phyloP scores from a whole-genome alignment of 2,888 invertebrate species.

The Andrena dorsata region DNA sequence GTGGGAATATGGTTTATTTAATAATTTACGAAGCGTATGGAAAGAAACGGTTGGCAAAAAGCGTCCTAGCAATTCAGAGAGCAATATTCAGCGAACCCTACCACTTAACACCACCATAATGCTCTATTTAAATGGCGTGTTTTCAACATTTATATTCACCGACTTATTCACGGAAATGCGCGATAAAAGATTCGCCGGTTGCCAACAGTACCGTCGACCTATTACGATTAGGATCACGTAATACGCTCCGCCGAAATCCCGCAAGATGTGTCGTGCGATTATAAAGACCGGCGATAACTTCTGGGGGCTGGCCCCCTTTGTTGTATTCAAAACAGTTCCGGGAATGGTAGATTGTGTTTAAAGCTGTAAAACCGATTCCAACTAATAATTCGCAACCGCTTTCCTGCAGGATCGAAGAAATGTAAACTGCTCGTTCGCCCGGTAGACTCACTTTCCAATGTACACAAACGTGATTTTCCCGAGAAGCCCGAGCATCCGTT shows the following conservation, averaged over 20 bases:
- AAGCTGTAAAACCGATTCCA: constrained; percentile 21
- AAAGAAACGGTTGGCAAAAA: too few relatives aligned
- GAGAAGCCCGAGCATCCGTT: constrained; percentile 1
- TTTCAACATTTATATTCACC: constrained; percentile 3
- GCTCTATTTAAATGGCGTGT: not conserved
- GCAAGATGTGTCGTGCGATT: constrained; percentile 5
- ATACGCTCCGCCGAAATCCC: constrained; percentile 15
- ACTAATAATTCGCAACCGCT: not conserved
- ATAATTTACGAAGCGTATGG: too few relatives aligned
- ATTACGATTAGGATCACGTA: constrained; percentile 43
- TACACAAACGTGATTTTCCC: not conserved
- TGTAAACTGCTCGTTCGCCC: not conserved
- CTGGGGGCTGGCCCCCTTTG: not conserved
- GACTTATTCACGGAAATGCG: not conserved
- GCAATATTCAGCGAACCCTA: not conserved
- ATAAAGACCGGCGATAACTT: constrained; percentile 13
- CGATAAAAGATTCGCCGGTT: not conserved
- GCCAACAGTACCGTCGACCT: not conserved
- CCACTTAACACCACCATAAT: not conserved
- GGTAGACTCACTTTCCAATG: not conserved
- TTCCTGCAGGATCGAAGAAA: not conserved
- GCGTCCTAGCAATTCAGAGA: not conserved
- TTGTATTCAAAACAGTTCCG: constrained; percentile 57
- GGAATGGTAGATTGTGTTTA: constrained; percentile 16
- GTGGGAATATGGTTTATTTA: too few relatives aligned